phyloP scores from a whole-genome alignment of 2,113 vertebrate genomes.

The Andinoacara biseriatus region DNA sequence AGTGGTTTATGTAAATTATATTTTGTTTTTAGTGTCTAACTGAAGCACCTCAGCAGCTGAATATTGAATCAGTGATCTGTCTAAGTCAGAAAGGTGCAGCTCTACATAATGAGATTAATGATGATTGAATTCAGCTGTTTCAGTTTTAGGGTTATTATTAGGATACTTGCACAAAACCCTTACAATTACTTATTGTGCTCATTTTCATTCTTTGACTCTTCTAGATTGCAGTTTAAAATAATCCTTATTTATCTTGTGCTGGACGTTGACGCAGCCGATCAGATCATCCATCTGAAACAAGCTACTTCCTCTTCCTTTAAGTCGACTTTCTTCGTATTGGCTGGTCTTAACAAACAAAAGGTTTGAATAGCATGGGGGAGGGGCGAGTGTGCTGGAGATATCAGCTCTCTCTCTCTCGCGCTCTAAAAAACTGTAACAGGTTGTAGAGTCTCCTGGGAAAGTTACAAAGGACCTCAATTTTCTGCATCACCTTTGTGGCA shows the following conservation, averaged over 20 bases:
- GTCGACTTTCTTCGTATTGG: not conserved
- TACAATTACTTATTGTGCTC: not conserved
- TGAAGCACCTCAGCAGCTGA: not conserved
- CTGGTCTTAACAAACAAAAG: not conserved
- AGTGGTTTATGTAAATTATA: not conserved
- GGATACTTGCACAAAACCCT: not conserved
- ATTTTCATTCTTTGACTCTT: not conserved
- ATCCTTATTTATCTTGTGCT: too few relatives aligned
- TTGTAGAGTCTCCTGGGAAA: not conserved
- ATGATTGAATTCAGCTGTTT: not conserved
- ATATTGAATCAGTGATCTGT: not conserved
- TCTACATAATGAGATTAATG: not conserved
- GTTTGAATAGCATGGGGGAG: not conserved
- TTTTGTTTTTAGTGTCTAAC: not conserved
- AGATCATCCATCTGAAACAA: too few relatives aligned
- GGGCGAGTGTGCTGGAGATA: accelerated
- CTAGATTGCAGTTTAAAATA: too few relatives aligned
- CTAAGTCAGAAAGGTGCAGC: not conserved
- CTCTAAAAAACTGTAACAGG: not conserved
- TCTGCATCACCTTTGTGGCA: not conserved
- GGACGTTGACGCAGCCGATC: too few relatives aligned
- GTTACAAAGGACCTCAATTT: not conserved
- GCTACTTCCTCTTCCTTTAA: not conserved
- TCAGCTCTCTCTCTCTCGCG: not conserved
- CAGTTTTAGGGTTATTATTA: not conserved